Percentiles rank a stretch among this genome's conserved stretches.
These are phyloP conservation scores for Norana najaformis DNA, from an alignment of 2,888 invertebrate species.

Conservation along the genomic window DNA sequence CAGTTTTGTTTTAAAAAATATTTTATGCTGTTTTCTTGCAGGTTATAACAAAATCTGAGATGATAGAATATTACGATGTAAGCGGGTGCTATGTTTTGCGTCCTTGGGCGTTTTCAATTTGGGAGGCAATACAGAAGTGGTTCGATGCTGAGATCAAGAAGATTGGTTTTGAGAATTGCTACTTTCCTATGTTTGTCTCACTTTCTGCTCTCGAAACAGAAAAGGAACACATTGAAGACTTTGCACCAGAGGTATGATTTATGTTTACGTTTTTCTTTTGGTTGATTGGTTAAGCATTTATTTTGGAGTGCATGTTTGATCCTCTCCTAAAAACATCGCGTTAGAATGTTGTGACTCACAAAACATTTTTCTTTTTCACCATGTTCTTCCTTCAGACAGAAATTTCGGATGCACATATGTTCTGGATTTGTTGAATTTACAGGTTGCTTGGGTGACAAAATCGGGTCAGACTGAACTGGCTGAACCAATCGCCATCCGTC, in stretches of 20 bases:
- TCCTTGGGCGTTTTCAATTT: constrained; percentile 94
- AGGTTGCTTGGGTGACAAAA: constrained; percentile 87
- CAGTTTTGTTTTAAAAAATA: not conserved
- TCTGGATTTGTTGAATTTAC: constrained; percentile 19
- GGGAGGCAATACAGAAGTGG: constrained; percentile 87
- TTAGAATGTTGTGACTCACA: not conserved
- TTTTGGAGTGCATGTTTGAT: not conserved
- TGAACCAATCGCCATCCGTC: constrained; percentile 94
- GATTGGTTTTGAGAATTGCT: constrained; percentile 92
- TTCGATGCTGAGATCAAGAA: constrained; percentile 84
- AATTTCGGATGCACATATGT: no score
- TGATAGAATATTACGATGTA: constrained; percentile 99
- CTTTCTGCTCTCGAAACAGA: constrained; percentile 87
- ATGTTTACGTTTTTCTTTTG: not conserved
- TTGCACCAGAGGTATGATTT: constrained; percentile 87
- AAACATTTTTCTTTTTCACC: not conserved
- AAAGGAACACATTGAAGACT: constrained; percentile 95
- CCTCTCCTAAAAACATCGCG: not conserved
- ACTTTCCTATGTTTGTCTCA: constrained; percentile 98
- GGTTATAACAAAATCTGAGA: constrained; percentile 84
- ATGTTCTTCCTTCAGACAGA: not conserved
- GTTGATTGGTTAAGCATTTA: not conserved
- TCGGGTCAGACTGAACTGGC: constrained; percentile 92
- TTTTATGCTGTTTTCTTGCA: constrained; percentile 64
- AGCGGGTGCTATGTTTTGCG: constrained; percentile 97